Evolutionary conservation across 2,888 invertebrate species (phyloP), one percentile per base, ranked within the genome.

Genomic region (Cactoblastis cactorum): DNA sequence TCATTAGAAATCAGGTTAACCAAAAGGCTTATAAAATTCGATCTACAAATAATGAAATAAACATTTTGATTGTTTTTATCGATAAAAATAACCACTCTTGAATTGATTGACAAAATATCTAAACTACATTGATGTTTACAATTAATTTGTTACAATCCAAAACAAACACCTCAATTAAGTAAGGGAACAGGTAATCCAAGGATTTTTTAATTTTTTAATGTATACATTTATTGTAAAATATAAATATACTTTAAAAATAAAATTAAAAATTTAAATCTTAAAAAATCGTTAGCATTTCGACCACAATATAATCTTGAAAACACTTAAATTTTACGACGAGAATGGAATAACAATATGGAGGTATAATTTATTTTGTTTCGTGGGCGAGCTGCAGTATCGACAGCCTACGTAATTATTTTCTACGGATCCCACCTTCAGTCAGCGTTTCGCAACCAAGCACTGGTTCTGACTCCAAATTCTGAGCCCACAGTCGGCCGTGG

Each of bases 401-500:
- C 55, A 46, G 68, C 81, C 82, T 79, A 83, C 83, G 74, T 75
- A 60, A 59, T 57, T 56, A 59, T 65, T 66, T 62, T 63, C 57
- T 57, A 41, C 41, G 3, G 19, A 41, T 49, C 53, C 48, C 54
- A 62, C 70, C 69, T 68, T 69, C 71, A 62, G 70, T 67, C 70
- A 67, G 56, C 65, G 72, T 88, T 83, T 84, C 83, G 80, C 81
- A 87, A 86, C 67, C 67, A 67, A 71, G 71, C 73, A 71, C 72
- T 64, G 69, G 62, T 66, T 58, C 70, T 61, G 62, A 62, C 72
- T 79, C 84, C 83, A 83, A 83, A 84, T 80, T 69, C 72, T 80
- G 71, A 80, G 71, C 84, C 86, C 83, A 86, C 85, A 67, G 70
- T 61, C 61, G 53, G 63, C 57, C 77, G 85, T 84, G 87, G 87